Percentiles rank a stretch among this genome's conserved stretches.
Conservation (phyloP, 2,113 vertebrate genomes). For the Cairina moschata region DNA sequence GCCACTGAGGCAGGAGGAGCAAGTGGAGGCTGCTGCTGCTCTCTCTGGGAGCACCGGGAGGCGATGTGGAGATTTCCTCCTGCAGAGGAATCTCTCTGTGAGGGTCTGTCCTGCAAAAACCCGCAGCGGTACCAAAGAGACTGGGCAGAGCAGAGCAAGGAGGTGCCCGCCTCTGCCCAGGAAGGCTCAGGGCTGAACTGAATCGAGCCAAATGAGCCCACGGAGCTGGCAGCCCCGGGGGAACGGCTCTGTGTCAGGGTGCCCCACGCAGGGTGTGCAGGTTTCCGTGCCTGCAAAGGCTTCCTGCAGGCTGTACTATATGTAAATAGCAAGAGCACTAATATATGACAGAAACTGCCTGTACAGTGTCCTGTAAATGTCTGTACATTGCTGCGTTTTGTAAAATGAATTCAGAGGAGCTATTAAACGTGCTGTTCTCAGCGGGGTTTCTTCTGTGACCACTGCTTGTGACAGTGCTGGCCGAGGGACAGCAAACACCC, state of each 20-base stretch:
- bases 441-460: not conserved
- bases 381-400: constrained; percentile 22
- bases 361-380: constrained; percentile 51
- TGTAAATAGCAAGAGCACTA: constrained; percentile 69
- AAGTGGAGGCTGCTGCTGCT: not conserved
- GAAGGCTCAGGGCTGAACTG: not conserved
- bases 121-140: not conserved
- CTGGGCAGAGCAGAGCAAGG: not conserved
- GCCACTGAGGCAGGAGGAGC: constrained; percentile 64
- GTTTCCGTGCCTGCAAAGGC: not conserved
- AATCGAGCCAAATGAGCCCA: accelerated
- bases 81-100: not conserved
- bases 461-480: not conserved
- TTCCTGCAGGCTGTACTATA: constrained; percentile 48
- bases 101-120: not conserved
- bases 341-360: constrained; percentile 21
- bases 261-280: accelerated
- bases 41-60: not conserved
- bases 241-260: not conserved
- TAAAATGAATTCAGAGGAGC: not conserved
- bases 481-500: accelerated
- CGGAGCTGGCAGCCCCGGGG: not conserved
- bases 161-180: not conserved
- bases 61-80: not conserved
- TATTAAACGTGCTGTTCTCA: not conserved